phyloP scores from a whole-genome alignment of 2,888 invertebrate species.

The Mayetiola destructor region DNA sequence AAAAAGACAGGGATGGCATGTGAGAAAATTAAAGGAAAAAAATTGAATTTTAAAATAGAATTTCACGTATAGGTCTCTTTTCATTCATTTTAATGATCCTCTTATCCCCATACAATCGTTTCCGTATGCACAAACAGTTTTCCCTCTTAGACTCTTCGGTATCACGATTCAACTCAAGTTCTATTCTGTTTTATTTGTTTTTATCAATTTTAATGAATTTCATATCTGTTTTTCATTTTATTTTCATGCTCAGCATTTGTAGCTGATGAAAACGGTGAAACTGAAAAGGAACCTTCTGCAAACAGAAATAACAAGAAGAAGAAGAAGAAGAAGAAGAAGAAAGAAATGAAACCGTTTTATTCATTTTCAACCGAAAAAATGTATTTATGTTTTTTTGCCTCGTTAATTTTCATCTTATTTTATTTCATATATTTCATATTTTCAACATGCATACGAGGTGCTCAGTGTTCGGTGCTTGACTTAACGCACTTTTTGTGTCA shows the following conservation, averaged over 20 bases:
- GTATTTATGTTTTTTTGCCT: no score
- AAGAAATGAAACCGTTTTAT: no score
- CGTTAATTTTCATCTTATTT: constrained; percentile 3
- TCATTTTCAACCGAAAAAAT: no score
- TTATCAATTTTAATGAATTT: constrained; percentile 9
- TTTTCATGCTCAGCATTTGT: no score
- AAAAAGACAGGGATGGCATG: background rate
- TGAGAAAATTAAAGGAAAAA: background rate
- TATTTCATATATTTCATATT: constrained; percentile 1
- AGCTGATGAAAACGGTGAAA: constrained; percentile 1
- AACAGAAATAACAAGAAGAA: constrained; percentile 7
- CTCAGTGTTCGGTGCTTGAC: no score
- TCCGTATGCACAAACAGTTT: background rate
- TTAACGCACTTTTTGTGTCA: no score
- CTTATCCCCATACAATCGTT: background rate
- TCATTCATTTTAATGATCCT: background rate
- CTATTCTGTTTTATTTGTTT: constrained; percentile 11
- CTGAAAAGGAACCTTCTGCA: background rate
- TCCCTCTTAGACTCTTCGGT: background rate
- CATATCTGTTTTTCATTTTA: no score
- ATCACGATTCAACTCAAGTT: constrained; percentile 7
- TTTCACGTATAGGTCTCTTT: background rate
- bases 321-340: no score
- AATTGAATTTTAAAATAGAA: background rate
- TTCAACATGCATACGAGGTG: no score